Base-by-base conservation (phyloP, 2,113 vertebrate genomes). In the Redunca redunca region DNA sequence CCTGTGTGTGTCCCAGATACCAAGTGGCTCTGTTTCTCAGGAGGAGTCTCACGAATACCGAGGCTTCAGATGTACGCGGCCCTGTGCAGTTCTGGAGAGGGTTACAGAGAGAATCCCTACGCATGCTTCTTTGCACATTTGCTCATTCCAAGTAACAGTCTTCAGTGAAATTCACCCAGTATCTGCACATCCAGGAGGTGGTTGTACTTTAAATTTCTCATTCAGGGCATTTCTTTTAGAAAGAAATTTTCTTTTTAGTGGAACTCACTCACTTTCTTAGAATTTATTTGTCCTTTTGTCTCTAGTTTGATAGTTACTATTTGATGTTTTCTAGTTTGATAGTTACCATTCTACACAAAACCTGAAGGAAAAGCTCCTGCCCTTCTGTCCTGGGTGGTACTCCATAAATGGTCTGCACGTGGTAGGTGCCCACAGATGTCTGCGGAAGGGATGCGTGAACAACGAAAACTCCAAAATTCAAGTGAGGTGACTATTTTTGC, bases 61-160 rank as follows among this genome's bases (percentile, higher is more conserved):
- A 28, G 2, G n/a, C 23, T 23, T 19, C 9, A 15, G 57, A 8
- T n/a, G 77, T 16, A 0, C 3, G 15, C 0, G 11, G 36, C 46
- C 26, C 4, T n/a, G 25, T 19, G 19, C 19, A 12, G 19, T 30
- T 57, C 57, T 7, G 9, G 46, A n/a, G n/a, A 36, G 1, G 52
- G 5, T 7, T 16, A 10, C 1, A 48, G 36, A 94, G 50, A 23
- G 77, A 30, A n/a, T 6, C 52, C 10, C 25, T 16, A 0, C 6
- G 2, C 5, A 2, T 4, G 1, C 7, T 2, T 30, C 12, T 4
- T 40, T 58, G 52, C 36, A 14, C 28, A 15, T 43, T 30, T 26
- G 23, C 57, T 62, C 40, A 21, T 50, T 30, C 62, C 2, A 17
- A 36, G 71, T 5, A 19, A 13, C 9, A n/a, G 30, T 40, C 9